Evolutionary conservation across 2,113 vertebrate species (phyloP).

Genomic region (Hystrix cristata): DNA sequence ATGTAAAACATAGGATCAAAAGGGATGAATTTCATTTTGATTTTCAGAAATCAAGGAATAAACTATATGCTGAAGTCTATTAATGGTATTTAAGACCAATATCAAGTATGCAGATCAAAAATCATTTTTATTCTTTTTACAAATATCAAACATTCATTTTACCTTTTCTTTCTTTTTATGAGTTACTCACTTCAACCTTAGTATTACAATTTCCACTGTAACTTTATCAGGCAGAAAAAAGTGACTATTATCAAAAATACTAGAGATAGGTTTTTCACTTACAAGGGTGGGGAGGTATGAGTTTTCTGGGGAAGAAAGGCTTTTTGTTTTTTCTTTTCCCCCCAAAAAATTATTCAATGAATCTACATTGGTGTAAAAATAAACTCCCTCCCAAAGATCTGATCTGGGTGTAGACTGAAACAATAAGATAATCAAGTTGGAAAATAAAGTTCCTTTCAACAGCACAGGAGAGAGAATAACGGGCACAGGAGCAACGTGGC

Average conservation of each 20-base stretch:
- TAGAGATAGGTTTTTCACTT: not conserved
- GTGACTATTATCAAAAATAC: not conserved
- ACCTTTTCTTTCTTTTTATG: not conserved
- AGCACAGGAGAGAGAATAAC: not conserved
- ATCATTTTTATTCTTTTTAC: not conserved
- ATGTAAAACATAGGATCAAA: slow-evolving; percentile 64
- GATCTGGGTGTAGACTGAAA: not conserved
- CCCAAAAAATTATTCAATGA: slow-evolving; percentile 1
- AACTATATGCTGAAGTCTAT: slow-evolving; percentile 29
- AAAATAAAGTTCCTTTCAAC: not conserved
- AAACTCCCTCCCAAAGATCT: not conserved
- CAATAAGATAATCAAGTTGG: not conserved
- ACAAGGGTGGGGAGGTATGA: not conserved
- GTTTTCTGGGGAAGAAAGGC: not conserved
- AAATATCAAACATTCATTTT: slow-evolving; percentile 48
- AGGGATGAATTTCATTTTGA: slow-evolving; percentile 64
- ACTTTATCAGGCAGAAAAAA: not conserved
- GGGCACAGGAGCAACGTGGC: too few species aligned
- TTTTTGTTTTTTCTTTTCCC: not conserved
- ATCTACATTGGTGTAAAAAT: not conserved
- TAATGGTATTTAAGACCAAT: slow-evolving; percentile 21
- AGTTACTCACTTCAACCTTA: not conserved
- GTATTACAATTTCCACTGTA: not conserved
- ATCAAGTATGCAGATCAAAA: not conserved
- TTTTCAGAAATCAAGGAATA: slow-evolving; percentile 67